Evolutionary conservation across 1,140 invertebrate species (phyloP), one percentile per base, ranked within the genome.

Genomic region (Diorhabda sublineata): DNA sequence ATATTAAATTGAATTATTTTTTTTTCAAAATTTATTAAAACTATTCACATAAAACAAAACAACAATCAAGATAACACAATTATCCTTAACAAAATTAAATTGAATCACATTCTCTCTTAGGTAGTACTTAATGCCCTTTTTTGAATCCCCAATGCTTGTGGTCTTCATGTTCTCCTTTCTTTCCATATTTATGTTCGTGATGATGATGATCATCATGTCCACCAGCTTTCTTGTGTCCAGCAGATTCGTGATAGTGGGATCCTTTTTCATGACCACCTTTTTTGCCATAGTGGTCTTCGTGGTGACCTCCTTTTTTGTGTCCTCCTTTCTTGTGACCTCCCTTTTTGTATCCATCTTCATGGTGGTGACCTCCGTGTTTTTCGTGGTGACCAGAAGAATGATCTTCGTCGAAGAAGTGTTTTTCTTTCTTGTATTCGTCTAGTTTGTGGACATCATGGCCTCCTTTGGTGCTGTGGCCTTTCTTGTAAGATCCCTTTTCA

Each of bases 351-450:
- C 87, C 87, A 65, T 87, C 82, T 68, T 83, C 84, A 66, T 89
- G 83, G 70, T 89, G 85, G 75, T 86, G 82, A 2, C 82, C 82
- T 45, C 86, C 86, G 64, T 86, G 83, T 72, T 89, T 88, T 71
- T 87, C 83, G 71, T 89, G 87, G 69, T 86, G 85, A 57, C 86
- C 87, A 69, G 82, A 83, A 71, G 87, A 86, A 76, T 88, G 87
- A 74, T 87, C 85, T 77, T 88, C 87, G 73, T 88, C 86, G 80
- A 86, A 88, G 83, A 88, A 88, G 76, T 90, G 86, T 68, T 89
- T 89, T 67, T 90, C 85, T 74, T 90, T 91, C 75, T 90, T 89
- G 78, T 84, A 90, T 75, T 90, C 89, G 79, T 91, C 89, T 66
- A 89, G 78, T 73, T 91, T 89, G 76, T 90, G 87, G 2, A 90